Percentiles rank a stretch among this genome's conserved stretches.
Conservation (phyloP, 2,888 invertebrate species). For the Pandemis cinnamomeana region DNA sequence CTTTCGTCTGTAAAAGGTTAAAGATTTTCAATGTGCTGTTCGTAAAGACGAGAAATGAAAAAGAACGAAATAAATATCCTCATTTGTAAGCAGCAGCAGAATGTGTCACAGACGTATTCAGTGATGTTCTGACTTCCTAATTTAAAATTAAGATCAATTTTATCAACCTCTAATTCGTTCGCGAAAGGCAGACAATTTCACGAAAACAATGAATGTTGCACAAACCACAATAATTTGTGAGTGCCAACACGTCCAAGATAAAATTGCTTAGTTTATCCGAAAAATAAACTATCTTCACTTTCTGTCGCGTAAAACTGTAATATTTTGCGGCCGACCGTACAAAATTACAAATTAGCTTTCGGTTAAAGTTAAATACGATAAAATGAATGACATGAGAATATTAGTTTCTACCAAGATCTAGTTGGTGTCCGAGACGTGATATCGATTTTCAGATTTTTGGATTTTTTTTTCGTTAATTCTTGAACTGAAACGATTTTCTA, state of each 20-base stretch:
- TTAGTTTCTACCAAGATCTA: constrained; percentile 54
- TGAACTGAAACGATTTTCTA: background rate
- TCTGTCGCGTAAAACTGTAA: background rate
- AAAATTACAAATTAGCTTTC: background rate
- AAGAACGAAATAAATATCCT: too few species aligned
- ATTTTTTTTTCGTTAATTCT: constrained; percentile 4
- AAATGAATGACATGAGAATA: constrained; percentile 24
- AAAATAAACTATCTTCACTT: background rate
- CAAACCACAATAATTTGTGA: background rate
- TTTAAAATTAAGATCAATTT: background rate
- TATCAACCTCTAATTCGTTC: background rate
- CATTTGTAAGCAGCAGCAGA: too few species aligned
- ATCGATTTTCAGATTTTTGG: constrained; percentile 43
- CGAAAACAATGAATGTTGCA: background rate
- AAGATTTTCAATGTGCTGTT: too few species aligned
- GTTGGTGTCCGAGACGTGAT: constrained; percentile 56
- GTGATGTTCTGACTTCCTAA: background rate
- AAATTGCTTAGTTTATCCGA: background rate
- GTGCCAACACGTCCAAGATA: background rate
- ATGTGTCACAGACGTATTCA: background rate
- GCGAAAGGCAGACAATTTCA: background rate
- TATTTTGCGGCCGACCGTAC: background rate
- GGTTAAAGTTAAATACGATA: background rate
- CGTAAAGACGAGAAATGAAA: too few species aligned
- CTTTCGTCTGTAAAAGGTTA: too few species aligned